A percentile compares a stretch with the other conserved stretches of the same genome.
phyloP scores from a whole-genome alignment of 2,113 vertebrate genomes.

The Oryzias melastigma region DNA sequence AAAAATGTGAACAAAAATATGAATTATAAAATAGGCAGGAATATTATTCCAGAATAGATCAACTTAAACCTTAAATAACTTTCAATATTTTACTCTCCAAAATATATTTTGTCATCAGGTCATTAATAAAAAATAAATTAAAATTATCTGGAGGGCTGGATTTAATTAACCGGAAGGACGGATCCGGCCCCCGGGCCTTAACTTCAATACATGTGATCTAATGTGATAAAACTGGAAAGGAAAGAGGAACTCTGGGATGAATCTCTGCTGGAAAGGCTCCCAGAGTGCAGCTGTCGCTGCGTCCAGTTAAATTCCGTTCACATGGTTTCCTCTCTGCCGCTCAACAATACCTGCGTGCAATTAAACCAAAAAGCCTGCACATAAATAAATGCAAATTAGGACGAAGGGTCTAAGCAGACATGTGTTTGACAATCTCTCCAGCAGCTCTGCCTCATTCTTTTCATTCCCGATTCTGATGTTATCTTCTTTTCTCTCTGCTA shows the following conservation, averaged over 20 bases:
- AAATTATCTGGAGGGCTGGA: no score
- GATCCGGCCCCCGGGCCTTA: no score
- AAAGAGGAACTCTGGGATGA: slow-evolving; percentile 61
- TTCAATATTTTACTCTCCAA: no score
- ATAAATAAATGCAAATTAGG: slow-evolving; percentile 81
- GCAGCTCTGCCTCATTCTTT: not conserved
- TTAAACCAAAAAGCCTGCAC: slow-evolving; percentile 68
- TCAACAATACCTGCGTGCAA: slow-evolving; percentile 83
- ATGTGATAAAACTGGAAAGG: slow-evolving; percentile 54
- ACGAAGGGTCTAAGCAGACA: slow-evolving; percentile 48
- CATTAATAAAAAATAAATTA: no score
- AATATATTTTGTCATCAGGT: no score
- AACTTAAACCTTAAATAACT: no score
- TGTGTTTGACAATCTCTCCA: slow-evolving; percentile 72
- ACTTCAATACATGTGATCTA: slow-evolving; percentile 10
- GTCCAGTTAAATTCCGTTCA: slow-evolving; percentile 88
- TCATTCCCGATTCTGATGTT: slow-evolving; percentile 79
- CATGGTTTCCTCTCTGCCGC: slow-evolving; percentile 74
- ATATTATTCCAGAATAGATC: no score
- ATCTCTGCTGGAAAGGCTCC: slow-evolving; percentile 69
- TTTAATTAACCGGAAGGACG: no score
- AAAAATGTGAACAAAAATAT: no score
- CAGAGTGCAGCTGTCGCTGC: slow-evolving; percentile 77
- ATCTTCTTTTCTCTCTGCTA: slow-evolving; percentile 50
- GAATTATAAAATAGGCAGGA: no score